Base-by-base conservation (phyloP, 2,113 vertebrate species). In the Xyliphius kryptos region DNA sequence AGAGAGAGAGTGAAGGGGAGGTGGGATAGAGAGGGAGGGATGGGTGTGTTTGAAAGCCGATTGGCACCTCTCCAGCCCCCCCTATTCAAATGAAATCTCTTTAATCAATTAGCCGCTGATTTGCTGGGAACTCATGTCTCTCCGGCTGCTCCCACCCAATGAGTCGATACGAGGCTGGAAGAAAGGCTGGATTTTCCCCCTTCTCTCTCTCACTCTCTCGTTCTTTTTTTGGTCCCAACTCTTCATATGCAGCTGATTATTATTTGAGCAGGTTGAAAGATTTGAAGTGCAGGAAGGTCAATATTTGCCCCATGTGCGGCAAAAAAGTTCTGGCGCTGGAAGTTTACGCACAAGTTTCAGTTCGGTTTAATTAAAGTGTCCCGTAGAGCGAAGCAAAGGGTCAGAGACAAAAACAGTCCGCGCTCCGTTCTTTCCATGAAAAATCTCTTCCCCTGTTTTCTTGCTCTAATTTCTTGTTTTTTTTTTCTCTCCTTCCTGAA, bases 61-160 rank as follows among this genome's bases (percentile, higher is more conserved):
- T 93, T 95, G 94, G 95, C 93, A 95, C 89, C 82, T 89, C 89
- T 92, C 94, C 94, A 98, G 90, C 89, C 85, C 82, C 84, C 79
- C 85, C 89, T 92, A 92, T 95, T 93, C 94, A 95, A 94, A 93
- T 92, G 90, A 90, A 92, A 92, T 95, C 92, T 91, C 91, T 94
- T 95, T 95, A 93, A 98, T 97, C 95, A 97, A 97, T 97, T 92
- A 97, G 92, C 88, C 89, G 87, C 92, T 94, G 93, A 98, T 98
- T 98, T 92, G 94, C 94, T 96, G 92, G 88, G 88, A 91, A 89
- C 90, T 92, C 90, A 89, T 95, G 92, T 96, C 92, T 92, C 91
- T 97, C 94, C 89, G 81, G 83, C 80, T 72, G 89, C 89, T 91
- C 88, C 90, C 91, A 90, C 93, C 95, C 95, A 97, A 97, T 97